A percentile compares a stretch with the other conserved stretches of the same genome.
Evolutionary conservation across 2,888 invertebrate genomes (phyloP).

Genomic region (Watsonalla cultraria): DNA sequence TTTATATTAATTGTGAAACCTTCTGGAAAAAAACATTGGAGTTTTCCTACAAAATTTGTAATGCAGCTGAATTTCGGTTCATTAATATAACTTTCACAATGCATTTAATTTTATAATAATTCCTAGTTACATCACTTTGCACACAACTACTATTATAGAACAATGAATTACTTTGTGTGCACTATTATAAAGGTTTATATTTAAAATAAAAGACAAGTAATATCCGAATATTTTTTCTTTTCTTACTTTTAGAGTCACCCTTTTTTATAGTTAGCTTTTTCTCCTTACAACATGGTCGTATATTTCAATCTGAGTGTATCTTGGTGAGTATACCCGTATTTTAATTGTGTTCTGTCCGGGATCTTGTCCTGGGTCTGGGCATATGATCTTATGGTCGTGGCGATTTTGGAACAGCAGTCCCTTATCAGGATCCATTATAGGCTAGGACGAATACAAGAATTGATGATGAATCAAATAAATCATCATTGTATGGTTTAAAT

Average conservation of each 20-base stretch:
- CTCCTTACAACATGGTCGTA: constrained; percentile 88
- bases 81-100: not conserved
- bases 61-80: not conserved
- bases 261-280: constrained; percentile 49
- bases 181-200: not conserved
- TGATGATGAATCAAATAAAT: not conserved
- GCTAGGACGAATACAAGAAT: constrained; percentile 42
- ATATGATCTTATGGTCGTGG: constrained; percentile 87
- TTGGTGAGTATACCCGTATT: constrained; percentile 79
- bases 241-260: not conserved
- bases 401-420: constrained; percentile 89
- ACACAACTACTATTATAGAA: too few relatives aligned
- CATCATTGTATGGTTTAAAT: too few relatives aligned
- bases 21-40: too few relatives aligned
- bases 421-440: constrained; percentile 83
- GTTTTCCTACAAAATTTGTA: too few relatives aligned
- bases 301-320: constrained; percentile 86
- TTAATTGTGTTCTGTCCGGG: constrained; percentile 85
- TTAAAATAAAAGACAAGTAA: constrained; percentile 17
- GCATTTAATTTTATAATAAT: constrained; percentile 9
- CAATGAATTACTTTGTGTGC: too few relatives aligned
- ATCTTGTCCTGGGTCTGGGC: constrained; percentile 81
- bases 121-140: too few relatives aligned
- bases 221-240: too few relatives aligned
- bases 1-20: too few relatives aligned